phyloP scores from a whole-genome alignment of 2,113 vertebrate genomes.

The Psophia crepitans region DNA sequence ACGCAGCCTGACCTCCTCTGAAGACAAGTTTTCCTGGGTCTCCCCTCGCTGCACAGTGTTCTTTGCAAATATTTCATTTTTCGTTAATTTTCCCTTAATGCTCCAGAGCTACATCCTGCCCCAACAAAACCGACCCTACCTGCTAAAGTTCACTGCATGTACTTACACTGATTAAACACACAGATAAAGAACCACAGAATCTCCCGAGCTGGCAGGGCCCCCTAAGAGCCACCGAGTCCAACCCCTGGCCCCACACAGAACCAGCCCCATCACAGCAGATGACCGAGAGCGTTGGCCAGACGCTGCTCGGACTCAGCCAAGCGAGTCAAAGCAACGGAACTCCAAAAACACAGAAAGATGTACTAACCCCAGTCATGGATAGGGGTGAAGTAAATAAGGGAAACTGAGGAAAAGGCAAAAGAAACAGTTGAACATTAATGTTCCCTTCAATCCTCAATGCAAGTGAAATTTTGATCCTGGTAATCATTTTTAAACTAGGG shows the following conservation, averaged over 20 bases:
- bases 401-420: background rate
- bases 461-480: background rate
- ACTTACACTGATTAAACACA: background rate
- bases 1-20: background rate
- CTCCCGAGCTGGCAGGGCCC: no score
- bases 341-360: background rate
- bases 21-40: background rate
- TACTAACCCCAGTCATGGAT: background rate
- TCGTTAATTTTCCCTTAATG: background rate
- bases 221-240: no score
- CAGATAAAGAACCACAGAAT: no score
- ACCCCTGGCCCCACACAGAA: no score
- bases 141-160: background rate
- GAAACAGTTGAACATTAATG: background rate
- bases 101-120: background rate
- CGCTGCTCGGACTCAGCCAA: no score
- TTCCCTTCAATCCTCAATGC: background rate
- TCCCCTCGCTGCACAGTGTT: background rate
- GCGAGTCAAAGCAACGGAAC: background rate
- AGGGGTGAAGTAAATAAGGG: background rate
- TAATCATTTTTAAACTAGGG: background rate
- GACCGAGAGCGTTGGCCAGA: no score
- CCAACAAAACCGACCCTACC: background rate
- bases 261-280: no score
- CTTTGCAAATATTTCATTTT: background rate